These are phyloP conservation scores for Caenorhabditis sulstoni DNA, from an alignment of 2,888 invertebrate genomes.

Conservation along the genomic window DNA sequence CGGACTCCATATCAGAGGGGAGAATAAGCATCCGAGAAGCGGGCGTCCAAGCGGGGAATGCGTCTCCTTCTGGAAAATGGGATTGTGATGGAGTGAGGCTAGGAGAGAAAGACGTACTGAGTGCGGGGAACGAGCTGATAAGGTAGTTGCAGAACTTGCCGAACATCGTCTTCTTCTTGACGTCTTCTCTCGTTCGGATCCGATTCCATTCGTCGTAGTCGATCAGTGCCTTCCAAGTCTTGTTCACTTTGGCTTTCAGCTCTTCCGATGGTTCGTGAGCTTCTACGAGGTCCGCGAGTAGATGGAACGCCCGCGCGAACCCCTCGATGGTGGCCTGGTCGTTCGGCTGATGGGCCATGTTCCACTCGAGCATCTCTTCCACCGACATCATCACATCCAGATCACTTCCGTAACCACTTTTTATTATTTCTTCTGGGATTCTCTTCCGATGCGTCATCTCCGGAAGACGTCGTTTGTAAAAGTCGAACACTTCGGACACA, in stretches of 20 bases:
- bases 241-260: conserved; percentile 36
- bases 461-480: conserved; percentile 38
- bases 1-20: conserved; percentile 21
- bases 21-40: conserved; percentile 35
- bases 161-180: conserved; percentile 53
- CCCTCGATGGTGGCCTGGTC: conserved; percentile 50
- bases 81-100: not conserved
- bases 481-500: conserved; percentile 38
- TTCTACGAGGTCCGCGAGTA: conserved; percentile 42
- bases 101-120: conserved; percentile 17
- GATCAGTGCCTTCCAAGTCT: conserved; percentile 44
- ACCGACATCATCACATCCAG: conserved; percentile 57
- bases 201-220: conserved; percentile 52
- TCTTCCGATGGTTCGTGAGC: conserved; percentile 24
- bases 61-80: conserved; percentile 42
- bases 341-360: conserved; percentile 35
- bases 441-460: conserved; percentile 54
- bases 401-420: conserved; percentile 36
- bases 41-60: conserved; percentile 35
- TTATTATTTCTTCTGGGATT: conserved; percentile 45
- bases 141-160: conserved; percentile 50
- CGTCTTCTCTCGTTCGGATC: conserved; percentile 30
- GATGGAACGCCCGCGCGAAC: conserved; percentile 41
- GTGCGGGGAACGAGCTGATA: conserved; percentile 7
- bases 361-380: conserved; percentile 60